Evolutionary conservation across 2,113 vertebrate genomes (phyloP), one percentile per base, ranked within the genome.

Genomic region (Tichodroma muraria): DNA sequence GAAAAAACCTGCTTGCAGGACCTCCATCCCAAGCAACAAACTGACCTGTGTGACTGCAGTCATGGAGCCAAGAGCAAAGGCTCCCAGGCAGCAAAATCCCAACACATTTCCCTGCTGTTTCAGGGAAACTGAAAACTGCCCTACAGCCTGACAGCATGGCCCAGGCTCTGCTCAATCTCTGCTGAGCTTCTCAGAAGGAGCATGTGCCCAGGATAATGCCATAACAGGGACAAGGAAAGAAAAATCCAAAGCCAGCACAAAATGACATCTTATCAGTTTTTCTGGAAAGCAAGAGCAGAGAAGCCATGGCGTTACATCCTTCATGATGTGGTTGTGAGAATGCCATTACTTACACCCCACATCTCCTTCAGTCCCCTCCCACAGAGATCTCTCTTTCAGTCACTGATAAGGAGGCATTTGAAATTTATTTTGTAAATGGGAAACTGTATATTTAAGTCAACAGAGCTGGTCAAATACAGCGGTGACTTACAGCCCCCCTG

Each of bases 401-500:
- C 71, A 78, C 56, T 24, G 38, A 89, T 77, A 61, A 87, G 38
- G 27, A 71, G 30, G 27, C 24, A 57, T 80, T 85, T 77, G 50
- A 82, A 88, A 89, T 89, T 23, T 37, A 70, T 60, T 88, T 31
- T 90, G 64, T 37, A 11, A 52, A 52, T 27, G 19, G 77, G 42
- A 50, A 95, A 64, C 22, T 35, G 18, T 66, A 14, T 75, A 78
- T 88, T 83, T 75, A 53, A 89, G 45, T 63, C 83, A 89, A 80
- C 13, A 78, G 66, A 90, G 64, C 27, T n/a, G 60, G 56, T 93
- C 85, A 94, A 91, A 90, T 30, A 66, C 27, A 90, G 47, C 8
- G 2, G 28, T 35, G 76, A 80, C 76, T 95, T 77, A 90, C 13
- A 93, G 88, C 89, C 11, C 35, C 15, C 19, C 33, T 49, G 69